Conservation (phyloP, 2,797 vertebrate genomes). For the Pachyuromys duprasi region DNA sequence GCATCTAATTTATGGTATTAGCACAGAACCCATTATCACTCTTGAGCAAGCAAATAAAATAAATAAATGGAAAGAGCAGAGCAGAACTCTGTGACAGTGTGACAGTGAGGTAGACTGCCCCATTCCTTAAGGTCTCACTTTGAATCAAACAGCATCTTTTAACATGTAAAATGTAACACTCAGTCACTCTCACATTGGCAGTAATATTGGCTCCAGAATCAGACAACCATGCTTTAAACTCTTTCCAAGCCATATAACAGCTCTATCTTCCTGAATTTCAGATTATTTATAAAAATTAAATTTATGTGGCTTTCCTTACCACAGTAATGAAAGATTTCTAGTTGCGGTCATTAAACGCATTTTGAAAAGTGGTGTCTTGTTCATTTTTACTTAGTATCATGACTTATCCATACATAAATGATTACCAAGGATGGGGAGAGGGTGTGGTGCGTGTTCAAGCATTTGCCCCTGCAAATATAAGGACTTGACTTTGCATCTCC, state of each 20-base stretch:
- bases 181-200: not conserved
- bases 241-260: not conserved
- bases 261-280: conserved; percentile 36
- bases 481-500: not conserved
- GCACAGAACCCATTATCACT: not conserved
- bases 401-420: not conserved
- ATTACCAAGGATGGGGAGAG: not conserved
- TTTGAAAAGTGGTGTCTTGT: conserved; percentile 36
- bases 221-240: not conserved
- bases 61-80: not conserved
- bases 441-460: not conserved
- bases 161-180: not conserved
- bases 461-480: not conserved
- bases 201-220: not conserved
- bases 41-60: not conserved
- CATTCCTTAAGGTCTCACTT: not conserved
- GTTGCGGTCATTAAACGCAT: not conserved
- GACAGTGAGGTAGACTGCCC: not conserved
- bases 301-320: not conserved
- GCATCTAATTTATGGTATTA: not conserved
- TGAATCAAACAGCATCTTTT: not conserved
- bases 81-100: not conserved
- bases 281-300: conserved; percentile 37
- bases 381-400: not conserved
- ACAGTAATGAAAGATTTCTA: not conserved